Evolutionary conservation across 2,888 invertebrate genomes (phyloP), one percentile per base, ranked within the genome.

Genomic region (Eristalis intricaria): DNA sequence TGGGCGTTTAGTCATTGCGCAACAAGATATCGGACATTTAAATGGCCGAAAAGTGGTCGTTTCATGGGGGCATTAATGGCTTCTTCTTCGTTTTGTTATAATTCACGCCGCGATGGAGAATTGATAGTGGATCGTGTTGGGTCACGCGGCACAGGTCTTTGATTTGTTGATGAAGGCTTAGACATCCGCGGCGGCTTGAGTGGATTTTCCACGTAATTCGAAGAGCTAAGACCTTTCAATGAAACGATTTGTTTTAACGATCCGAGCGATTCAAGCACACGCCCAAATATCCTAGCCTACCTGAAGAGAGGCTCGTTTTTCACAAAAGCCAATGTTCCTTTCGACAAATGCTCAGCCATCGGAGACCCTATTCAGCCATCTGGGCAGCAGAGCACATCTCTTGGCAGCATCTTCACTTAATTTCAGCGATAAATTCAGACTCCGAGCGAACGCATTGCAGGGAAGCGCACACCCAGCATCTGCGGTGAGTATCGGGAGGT

Each of bases 1-100:
- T 73, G 65, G 65, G 23, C 43, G 61, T 73, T 78, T 78, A 78
- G 56, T 78, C 38, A 26, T 73, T 83, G 78, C 66, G n/a, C 68
- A 73, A 83, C 35, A 68, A 66, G 63, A 50, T 58, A 32, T 77
- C 29, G n/a, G 19, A 68, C 38, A 35, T 43, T 69, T 13, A 58
- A 23, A 64, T 19, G 50, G 19, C 19, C 50, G 19, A 50, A 19
- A 75, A 71, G 29, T 61, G 63, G 10, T 29, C 10, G 66, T 63
- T 71, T 63, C 22, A 58, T 83, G 13, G 4, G n/a, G 19, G 50
- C 19, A 15, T n/a, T 50, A 38, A 2, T 38, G 13, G 3, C 0
- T 32, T 32, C 32, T 43, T 43, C n/a, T 43, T 43, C 15, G 43
- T n/a, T 43, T 43, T 43, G 43, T 43, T 43, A 43, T 19, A 19